Base-by-base conservation (phyloP, 2,888 invertebrate species). In the Machimus atricapillus region DNA sequence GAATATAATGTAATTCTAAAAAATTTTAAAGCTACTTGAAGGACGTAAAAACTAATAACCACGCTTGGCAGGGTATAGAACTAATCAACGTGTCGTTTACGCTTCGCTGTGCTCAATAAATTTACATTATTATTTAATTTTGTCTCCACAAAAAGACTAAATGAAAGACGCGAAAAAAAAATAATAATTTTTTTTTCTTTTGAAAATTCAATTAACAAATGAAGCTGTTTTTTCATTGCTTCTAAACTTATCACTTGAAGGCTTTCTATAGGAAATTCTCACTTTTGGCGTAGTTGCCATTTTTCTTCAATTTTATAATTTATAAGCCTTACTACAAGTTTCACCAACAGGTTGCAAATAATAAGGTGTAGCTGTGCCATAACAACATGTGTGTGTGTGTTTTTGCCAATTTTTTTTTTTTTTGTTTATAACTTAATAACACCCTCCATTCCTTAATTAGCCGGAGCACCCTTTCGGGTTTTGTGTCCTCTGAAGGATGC, bases 401-500 rank as follows among this genome's bases (percentile, higher is more conserved):
- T 66, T 66, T 66, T 66, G 66, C 66, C 66, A 66, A 46, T 46
- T 46, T 46, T 46, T 46, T 46, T 46, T 43, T 43, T 14, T 43
- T 43, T 14, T 43, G 1, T 43, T 66, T 66, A 19, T 23, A 66
- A 27, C 52, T 78, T 79, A 31, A 52, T 79, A 23, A 46, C 23
- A 14, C 4, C 27, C 52, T 52, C 31, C 40, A 27, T 78, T 19
- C 37, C 40, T 82, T 82, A 82, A 58, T 82, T 89, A 88, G 89
- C 86, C 31, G 90, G 88, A 19, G 96, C 96, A 93, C 96, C 66
- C 66, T 66, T 97, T 93, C 97, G 97, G 87, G 95, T 96, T 94
- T 97, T 96, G 93, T 97, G 97, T 88, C 97, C 97, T 89, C 97
- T 95, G 95, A 98, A 97, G 81, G 97, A 97, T 86, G 97, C 97